A percentile compares a stretch with the other conserved stretches of the same genome.
Conservation (phyloP, 2,888 invertebrate genomes). For the Ennomos fuscantarius region DNA sequence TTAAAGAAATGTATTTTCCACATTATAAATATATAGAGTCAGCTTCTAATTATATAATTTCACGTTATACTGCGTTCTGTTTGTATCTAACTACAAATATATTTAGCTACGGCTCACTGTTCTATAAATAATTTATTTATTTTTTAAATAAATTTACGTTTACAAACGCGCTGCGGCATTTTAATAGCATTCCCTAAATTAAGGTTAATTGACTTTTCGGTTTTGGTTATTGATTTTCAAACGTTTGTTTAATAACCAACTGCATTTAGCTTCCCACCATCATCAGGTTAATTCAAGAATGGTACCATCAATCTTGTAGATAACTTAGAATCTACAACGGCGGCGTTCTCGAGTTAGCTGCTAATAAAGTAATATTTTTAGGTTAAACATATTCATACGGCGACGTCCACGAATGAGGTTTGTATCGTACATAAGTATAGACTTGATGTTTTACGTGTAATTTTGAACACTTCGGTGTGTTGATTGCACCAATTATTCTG, state of each 20-base stretch:
- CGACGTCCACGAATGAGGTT: conserved; percentile 7
- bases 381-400: conserved; percentile 32
- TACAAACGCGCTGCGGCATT: conserved; percentile 47
- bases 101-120: conserved; percentile 18
- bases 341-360: conserved; percentile 26
- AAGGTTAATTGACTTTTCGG: conserved; percentile 69
- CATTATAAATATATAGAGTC: too few relatives aligned
- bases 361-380: conserved; percentile 31
- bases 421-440: conserved; percentile 12
- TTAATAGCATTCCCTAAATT: conserved; percentile 58
- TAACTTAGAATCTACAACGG: conserved; percentile 23
- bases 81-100: conserved; percentile 1
- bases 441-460: neutral
- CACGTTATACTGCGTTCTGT: neutral
- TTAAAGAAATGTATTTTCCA: too few relatives aligned
- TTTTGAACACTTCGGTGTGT: conserved; percentile 14
- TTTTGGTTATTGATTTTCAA: conserved; percentile 60
- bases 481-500: conserved; percentile 30
- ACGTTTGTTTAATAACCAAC: conserved; percentile 51
- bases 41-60: conserved; percentile 16
- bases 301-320: conserved; percentile 35
- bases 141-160: conserved; percentile 10
- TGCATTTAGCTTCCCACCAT: conserved; percentile 26
- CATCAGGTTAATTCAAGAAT: conserved; percentile 17
- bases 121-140: conserved; percentile 35